phyloP scores from a whole-genome alignment of 2,888 invertebrate genomes.

The Platynereis dumerilii region DNA sequence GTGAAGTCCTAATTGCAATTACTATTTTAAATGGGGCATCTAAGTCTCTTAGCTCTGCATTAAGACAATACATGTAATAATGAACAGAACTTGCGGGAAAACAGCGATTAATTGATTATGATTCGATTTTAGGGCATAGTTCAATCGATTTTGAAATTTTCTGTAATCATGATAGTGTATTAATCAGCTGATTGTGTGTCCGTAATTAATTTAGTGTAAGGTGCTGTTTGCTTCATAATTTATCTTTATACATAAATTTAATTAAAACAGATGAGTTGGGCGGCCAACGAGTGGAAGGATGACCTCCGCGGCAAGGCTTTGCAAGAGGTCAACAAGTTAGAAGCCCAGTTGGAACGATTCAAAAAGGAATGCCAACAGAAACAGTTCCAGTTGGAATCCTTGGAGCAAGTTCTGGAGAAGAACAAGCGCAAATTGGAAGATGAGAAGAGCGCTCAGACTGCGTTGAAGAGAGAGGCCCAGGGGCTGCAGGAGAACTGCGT shows the following conservation, averaged over 20 bases:
- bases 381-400: slow-evolving; percentile 55
- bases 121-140: too few species aligned
- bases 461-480: slow-evolving; percentile 49
- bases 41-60: too few species aligned
- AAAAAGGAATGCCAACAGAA: slow-evolving; percentile 56
- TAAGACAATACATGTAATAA: too few species aligned
- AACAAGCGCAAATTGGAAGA: slow-evolving; percentile 51
- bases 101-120: too few species aligned
- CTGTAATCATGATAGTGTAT: too few species aligned
- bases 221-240: too few species aligned
- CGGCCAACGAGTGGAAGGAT: slow-evolving; percentile 57
- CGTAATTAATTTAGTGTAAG: too few species aligned
- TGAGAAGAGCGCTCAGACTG: slow-evolving; percentile 43
- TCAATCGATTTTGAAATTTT: too few species aligned
- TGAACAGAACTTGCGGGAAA: too few species aligned
- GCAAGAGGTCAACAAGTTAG: slow-evolving; percentile 52
- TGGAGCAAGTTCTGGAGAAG: slow-evolving; percentile 54
- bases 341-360: slow-evolving; percentile 46
- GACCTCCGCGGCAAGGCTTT: slow-evolving; percentile 51
- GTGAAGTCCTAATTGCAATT: too few species aligned
- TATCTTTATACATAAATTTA: background rate
- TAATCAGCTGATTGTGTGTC: too few species aligned
- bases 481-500: slow-evolving; percentile 47
- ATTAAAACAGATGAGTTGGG: slow-evolving; percentile 52
- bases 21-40: too few species aligned